These are phyloP conservation scores for Chaetura pelagica DNA, from an alignment of 2,113 vertebrate genomes.

Conservation along the genomic window DNA sequence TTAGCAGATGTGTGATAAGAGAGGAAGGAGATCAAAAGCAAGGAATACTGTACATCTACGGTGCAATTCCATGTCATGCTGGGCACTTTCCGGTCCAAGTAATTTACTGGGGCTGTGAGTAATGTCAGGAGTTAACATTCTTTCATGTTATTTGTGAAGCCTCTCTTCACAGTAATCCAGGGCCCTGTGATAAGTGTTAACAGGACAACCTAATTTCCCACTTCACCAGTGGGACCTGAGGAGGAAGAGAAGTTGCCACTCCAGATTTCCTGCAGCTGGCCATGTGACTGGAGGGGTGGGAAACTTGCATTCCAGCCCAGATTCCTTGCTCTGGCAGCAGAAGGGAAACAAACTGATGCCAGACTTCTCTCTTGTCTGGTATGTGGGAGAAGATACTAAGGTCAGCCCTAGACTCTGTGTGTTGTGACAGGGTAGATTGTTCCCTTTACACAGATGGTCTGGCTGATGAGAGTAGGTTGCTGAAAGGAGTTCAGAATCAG, in stretches of 20 bases:
- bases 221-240: background rate
- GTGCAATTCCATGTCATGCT: background rate
- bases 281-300: background rate
- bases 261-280: background rate
- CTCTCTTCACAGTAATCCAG: background rate
- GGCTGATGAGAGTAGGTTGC: conserved; percentile 42
- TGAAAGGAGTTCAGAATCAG: conserved; percentile 38
- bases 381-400: conserved; percentile 33
- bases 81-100: background rate
- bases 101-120: background rate
- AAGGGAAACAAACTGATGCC: background rate
- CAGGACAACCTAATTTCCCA: background rate
- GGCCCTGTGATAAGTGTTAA: background rate
- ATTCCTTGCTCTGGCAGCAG: background rate
- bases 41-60: background rate
- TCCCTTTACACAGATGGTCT: conserved; percentile 50
- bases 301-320: background rate
- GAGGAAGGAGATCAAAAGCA: background rate
- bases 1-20: background rate
- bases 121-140: background rate
- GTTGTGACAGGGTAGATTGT: conserved; percentile 39
- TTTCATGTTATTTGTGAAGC: background rate
- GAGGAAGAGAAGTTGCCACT: background rate
- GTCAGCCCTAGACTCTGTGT: conserved; percentile 25
- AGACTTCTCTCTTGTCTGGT: background rate